phyloP scores from a whole-genome alignment of 2,888 invertebrate genomes.

The Lypha dubia region DNA sequence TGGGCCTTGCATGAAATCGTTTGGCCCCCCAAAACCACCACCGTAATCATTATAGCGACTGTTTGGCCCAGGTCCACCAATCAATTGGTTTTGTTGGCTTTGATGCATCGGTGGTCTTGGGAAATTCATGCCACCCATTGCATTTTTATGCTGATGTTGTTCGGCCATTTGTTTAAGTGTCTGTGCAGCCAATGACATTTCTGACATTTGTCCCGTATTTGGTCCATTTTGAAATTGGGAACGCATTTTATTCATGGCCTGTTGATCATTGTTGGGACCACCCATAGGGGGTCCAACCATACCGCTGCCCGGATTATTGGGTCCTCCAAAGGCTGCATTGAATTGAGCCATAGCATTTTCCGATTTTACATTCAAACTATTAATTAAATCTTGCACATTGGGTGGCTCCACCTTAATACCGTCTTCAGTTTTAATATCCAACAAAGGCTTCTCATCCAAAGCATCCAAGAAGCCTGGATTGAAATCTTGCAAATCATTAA shows the following conservation, averaged over 20 bases:
- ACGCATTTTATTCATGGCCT: constrained; percentile 79
- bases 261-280: constrained; percentile 73
- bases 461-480: constrained; percentile 91
- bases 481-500: constrained; percentile 93
- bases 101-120: constrained; percentile 83
- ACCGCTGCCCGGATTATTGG: constrained; percentile 72
- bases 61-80: constrained; percentile 81
- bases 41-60: constrained; percentile 86
- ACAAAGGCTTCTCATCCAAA: constrained; percentile 86
- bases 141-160: constrained; percentile 95
- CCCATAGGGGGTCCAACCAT: constrained; percentile 73
- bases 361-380: constrained; percentile 82
- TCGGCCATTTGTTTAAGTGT: constrained; percentile 98
- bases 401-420: constrained; percentile 83
- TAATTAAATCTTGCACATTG: constrained; percentile 82
- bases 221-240: constrained; percentile 79
- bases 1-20: constrained; percentile 83
- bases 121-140: constrained; percentile 87
- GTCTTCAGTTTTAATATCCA: constrained; percentile 83
- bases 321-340: constrained; percentile 79
- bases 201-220: constrained; percentile 84
- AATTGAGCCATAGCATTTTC: constrained; percentile 82
- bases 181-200: constrained; percentile 96
- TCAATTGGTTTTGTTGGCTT: constrained; percentile 84
- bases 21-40: constrained; percentile 85